A percentile compares a stretch with the other conserved stretches of the same genome.
Conservation (phyloP, 2,888 invertebrate species). For the Celastrina argiolus region DNA sequence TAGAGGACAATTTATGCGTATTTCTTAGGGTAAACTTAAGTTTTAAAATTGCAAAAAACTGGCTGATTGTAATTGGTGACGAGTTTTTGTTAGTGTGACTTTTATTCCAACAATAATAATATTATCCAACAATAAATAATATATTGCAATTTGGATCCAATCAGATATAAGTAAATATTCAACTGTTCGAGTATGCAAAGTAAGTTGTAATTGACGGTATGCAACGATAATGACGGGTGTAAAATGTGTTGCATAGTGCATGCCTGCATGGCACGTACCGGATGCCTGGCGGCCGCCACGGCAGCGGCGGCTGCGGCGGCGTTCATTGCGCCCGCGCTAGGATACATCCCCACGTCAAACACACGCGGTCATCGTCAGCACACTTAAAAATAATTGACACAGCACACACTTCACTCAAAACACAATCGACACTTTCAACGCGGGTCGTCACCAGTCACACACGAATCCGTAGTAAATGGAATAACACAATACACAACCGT, state of each 20-base stretch:
- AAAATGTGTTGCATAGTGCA: conserved; percentile 22
- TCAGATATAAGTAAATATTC: too few relatives aligned
- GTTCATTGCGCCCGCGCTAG: conserved; percentile 89
- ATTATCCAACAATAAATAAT: too few relatives aligned
- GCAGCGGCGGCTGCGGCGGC: conserved; percentile 91
- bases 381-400: conserved; percentile 56
- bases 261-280: conserved; percentile 78
- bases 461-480: conserved; percentile 22
- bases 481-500: conserved; percentile 42
- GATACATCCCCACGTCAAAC: conserved; percentile 86
- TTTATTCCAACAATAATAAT: too few relatives aligned
- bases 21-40: not conserved
- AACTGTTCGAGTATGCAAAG: not conserved
- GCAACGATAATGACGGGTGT: conserved; percentile 3
- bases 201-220: not conserved
- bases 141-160: not conserved
- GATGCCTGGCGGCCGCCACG: conserved; percentile 90
- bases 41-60: not conserved
- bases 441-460: conserved; percentile 44
- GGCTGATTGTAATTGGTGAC: not conserved
- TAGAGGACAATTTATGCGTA: not conserved
- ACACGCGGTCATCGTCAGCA: conserved; percentile 64
- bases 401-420: conserved; percentile 66
- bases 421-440: conserved; percentile 58
- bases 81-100: too few relatives aligned